Evolutionary conservation across 2,888 invertebrate species (phyloP).

Genomic region (Matsumyia berberina): DNA sequence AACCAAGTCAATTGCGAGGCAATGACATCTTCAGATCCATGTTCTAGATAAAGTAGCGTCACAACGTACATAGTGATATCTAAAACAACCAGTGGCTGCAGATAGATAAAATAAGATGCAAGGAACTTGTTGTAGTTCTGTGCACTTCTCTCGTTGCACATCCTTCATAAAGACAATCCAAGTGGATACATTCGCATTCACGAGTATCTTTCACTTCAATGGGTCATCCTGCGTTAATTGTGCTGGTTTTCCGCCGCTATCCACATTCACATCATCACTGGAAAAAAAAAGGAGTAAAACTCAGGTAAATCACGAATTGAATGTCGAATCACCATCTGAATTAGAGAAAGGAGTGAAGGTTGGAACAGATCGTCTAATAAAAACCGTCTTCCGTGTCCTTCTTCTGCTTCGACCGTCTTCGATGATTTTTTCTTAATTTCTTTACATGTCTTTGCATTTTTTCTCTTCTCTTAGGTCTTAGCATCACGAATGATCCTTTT

Average conservation of each 20-base stretch:
- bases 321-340: conserved; percentile 24
- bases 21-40: too few relatives aligned
- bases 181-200: too few relatives aligned
- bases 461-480: neutral
- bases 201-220: neutral
- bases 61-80: too few relatives aligned
- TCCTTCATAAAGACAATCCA: too few relatives aligned
- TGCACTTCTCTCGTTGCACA: too few relatives aligned
- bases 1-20: too few relatives aligned
- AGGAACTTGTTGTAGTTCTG: too few relatives aligned
- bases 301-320: conserved; percentile 21
- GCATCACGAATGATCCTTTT: conserved; percentile 43
- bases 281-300: conserved; percentile 6
- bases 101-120: too few relatives aligned
- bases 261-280: conserved; percentile 9
- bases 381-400: conserved; percentile 29
- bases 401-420: conserved; percentile 15
- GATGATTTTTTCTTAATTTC: conserved; percentile 27
- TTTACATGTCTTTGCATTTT: conserved; percentile 11
- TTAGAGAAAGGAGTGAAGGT: conserved; percentile 13
- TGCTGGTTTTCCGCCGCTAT: conserved; percentile 6
- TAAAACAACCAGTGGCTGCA: too few relatives aligned
- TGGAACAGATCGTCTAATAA: conserved; percentile 30
- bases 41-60: too few relatives aligned
- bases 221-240: conserved; percentile 2